Evolutionary conservation across 2,797 vertebrate species (phyloP).

Genomic region (Halcyon chelicuti): DNA sequence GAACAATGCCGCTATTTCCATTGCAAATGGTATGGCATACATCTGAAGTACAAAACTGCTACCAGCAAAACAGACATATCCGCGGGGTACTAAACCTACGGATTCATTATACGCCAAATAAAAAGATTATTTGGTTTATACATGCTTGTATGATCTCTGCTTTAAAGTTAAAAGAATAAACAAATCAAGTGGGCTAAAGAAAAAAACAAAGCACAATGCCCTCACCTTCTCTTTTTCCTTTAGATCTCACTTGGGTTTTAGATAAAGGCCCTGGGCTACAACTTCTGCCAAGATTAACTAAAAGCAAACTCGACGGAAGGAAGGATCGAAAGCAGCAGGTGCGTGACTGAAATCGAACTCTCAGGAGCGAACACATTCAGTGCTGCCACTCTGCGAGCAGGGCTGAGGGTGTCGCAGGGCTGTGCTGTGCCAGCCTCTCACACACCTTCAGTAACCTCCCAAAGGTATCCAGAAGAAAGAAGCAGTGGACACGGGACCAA

Average conservation of each 20-base stretch:
- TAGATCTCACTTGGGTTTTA: constrained; percentile 14
- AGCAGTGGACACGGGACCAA: background rate
- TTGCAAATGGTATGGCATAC: constrained; percentile 25
- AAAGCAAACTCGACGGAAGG: constrained; percentile 60
- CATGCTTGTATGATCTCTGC: background rate
- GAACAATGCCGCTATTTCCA: constrained; percentile 42
- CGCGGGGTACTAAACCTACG: background rate
- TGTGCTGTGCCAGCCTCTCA: background rate
- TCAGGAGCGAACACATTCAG: constrained; percentile 21
- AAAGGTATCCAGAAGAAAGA: background rate
- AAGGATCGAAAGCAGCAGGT: constrained; percentile 81
- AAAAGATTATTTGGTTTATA: background rate
- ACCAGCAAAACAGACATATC: constrained; percentile 29
- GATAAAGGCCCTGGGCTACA: constrained; percentile 54
- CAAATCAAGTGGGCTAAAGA: constrained; percentile 14
- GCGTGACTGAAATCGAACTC: constrained; percentile 64
- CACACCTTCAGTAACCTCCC: background rate
- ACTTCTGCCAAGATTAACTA: constrained; percentile 56
- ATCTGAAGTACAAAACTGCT: constrained; percentile 21
- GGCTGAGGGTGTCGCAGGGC: background rate
- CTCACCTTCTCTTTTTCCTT: constrained; percentile 4
- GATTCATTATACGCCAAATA: background rate
- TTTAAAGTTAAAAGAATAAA: constrained; percentile 29
- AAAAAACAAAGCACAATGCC: background rate
- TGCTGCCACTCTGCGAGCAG: background rate